Base-by-base conservation (phyloP, 2,113 vertebrate genomes). In the Lophius piscatorius region DNA sequence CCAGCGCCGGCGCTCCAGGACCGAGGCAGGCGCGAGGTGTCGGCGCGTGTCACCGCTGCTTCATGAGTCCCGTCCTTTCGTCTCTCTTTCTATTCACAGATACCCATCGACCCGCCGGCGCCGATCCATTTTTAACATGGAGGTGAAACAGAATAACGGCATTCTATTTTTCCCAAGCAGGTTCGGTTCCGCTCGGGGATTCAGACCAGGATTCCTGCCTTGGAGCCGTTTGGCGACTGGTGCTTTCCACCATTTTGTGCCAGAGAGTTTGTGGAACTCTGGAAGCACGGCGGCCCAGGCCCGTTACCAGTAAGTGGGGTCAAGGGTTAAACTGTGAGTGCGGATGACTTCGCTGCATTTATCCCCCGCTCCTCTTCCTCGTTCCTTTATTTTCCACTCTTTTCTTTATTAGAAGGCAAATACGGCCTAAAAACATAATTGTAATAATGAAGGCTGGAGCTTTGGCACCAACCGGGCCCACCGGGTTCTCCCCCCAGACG, bases 361-460 rank as follows among this genome's bases (percentile, higher is more conserved):
- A 40, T 56, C 55, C 31, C 40, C 42, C 17, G 41, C 6, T 61
- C 45, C 31, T 47, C 51, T 55, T 42, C 24, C 39, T 70, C 57
- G 17, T 56, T 76, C 24, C 49, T 74, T 56, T 55, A 66, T 76
- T 81, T 88, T 84, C 81, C 79, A 76, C 55, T 51, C 20, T 55
- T 39, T 59, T 26, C 63, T 70, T 77, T 63, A 50, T 69, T 68
- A 70, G 67, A 74, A 68, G 45, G 26, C 47, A 69, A 68, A 84
- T 83, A 81, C 24, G 55, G 52, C 31, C 79, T 83, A 79, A n/a
- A 83, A 84, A 81, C 58, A 73, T 80, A 79, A 83, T 87, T 79
- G 74, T 79, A 64, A 49, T 85, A 78, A 78, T 85, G 70, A 80
- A 83, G 74, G 73, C 78, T 79, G 89, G 75, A 89, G 65, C 77